Base-by-base conservation (phyloP, 2,888 invertebrate genomes). In the Drosophila anceps region DNA sequence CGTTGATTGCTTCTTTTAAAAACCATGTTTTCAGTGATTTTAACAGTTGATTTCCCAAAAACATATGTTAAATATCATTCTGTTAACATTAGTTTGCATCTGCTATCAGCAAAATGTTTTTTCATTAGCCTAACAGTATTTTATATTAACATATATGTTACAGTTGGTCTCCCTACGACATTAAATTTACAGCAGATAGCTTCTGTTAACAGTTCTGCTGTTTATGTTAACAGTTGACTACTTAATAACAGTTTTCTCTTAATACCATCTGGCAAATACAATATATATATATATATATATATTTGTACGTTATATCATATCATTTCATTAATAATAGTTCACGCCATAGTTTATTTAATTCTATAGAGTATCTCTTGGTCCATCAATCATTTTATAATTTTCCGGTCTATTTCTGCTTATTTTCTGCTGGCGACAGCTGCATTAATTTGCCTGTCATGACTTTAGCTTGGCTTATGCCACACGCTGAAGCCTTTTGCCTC, bases 381-480 rank as follows among this genome's bases (percentile, higher is more conserved):
- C 20, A n/a, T 24, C 46, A 39, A 4, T 31, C 4, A 5, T 18
- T 29, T 12, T 1, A 2, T 9, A 13, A 7, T 9, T 27, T 50
- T 6, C n/a, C 20, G 29, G 33, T 29, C 37, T 39, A 41, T 31
- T 27, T 9, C 39, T 64, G 20, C 43, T 43, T 24, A 12, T 41
- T 29, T 59, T 31, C 64, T 77, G 76, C 55, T 58, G 31, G 53
- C 67, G 77, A 78, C 78, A 78, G 81, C 73, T 77, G 78, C 81
- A 77, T 79, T 81, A 73, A 81, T 79, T 81, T 73, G 77, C 65
- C 60, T 79, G 77, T 79, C 78, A 69, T 77, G 78, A 77, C 60
- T 78, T 67, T 73, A 66, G 62, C 70, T 48, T 61, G 71, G 71
- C 46, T 78, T 72, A 68, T 75, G 77, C 67, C 72, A 64, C 64